A percentile compares a stretch with the other conserved stretches of the same genome.
phyloP scores from a whole-genome alignment of 2,888 invertebrate genomes.

The Ceramica pisi region DNA sequence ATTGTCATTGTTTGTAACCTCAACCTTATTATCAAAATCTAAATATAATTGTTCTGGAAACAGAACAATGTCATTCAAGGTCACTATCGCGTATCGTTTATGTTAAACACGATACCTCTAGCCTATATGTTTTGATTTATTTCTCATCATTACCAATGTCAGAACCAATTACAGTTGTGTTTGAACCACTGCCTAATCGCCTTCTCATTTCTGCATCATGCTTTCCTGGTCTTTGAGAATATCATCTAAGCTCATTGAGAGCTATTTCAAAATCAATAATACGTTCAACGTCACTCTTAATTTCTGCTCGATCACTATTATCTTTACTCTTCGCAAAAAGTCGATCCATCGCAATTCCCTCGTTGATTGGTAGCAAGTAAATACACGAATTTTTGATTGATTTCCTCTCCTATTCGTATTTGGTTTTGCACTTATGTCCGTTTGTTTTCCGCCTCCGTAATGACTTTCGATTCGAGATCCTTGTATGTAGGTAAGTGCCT shows the following conservation, averaged over 20 bases:
- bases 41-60: conserved; percentile 25
- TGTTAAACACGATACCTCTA: background rate
- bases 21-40: conserved; percentile 19
- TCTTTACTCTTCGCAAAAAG: background rate
- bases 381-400: conserved; percentile 46
- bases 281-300: background rate
- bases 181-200: background rate
- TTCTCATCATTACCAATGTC: background rate
- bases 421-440: conserved; percentile 61
- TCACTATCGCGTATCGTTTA: background rate
- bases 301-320: conserved; percentile 13
- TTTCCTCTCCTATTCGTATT: conserved; percentile 45
- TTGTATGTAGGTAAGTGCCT: conserved; percentile 48
- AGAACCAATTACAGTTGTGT: background rate
- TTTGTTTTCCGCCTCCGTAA: conserved; percentile 59
- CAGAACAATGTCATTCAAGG: background rate
- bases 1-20: conserved; percentile 3
- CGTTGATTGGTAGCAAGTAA: conserved; percentile 25
- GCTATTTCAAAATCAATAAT: conserved; percentile 6
- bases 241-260: background rate
- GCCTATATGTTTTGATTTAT: no score
- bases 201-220: background rate
- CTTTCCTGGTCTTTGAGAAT: background rate
- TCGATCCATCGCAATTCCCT: conserved; percentile 12
- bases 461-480: conserved; percentile 55